phyloP scores from a whole-genome alignment of 2,888 invertebrate species.

The Liopterus haemorrhoidalis region DNA sequence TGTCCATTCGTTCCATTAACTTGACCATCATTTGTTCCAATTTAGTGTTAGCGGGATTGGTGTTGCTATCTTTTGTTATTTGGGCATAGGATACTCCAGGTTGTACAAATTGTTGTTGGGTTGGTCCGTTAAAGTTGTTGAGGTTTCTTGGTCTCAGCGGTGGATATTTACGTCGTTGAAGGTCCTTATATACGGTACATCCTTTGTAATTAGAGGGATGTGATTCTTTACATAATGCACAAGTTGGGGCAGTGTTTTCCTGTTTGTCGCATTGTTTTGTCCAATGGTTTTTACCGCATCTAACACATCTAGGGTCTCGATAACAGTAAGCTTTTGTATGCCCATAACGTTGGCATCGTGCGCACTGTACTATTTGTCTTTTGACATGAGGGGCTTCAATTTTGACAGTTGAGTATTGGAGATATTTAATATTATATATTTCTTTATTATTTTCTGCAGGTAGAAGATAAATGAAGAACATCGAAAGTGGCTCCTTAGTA shows the following conservation, averaged over 20 bases:
- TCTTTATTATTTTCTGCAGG: conserved; percentile 8
- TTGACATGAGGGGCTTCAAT: conserved; percentile 10
- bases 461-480: conserved; percentile 5
- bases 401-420: conserved; percentile 5
- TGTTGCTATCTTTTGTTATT: not conserved
- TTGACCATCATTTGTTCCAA: conserved; percentile 4
- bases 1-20: conserved; percentile 13
- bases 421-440: conserved; percentile 8
- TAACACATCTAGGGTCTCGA: conserved; percentile 24
- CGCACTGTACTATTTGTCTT: conserved; percentile 18
- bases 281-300: conserved; percentile 26
- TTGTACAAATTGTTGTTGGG: not conserved
- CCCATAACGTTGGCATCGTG: conserved; percentile 31
- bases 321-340: conserved; percentile 31
- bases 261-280: conserved; percentile 19
- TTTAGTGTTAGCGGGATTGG: conserved; percentile 7
- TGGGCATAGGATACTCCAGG: conserved; percentile 5
- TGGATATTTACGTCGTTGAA: conserved; percentile 9
- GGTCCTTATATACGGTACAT: conserved; percentile 12
- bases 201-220: conserved; percentile 24
- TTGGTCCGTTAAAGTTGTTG: conserved; percentile 5
- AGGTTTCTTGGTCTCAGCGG: conserved; percentile 8
- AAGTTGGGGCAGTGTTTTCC: conserved; percentile 18
- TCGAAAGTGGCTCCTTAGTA: conserved; percentile 8
- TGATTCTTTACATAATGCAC: conserved; percentile 21